Base-by-base conservation (phyloP, 2,113 vertebrate genomes). In the Alosa alosa region DNA sequence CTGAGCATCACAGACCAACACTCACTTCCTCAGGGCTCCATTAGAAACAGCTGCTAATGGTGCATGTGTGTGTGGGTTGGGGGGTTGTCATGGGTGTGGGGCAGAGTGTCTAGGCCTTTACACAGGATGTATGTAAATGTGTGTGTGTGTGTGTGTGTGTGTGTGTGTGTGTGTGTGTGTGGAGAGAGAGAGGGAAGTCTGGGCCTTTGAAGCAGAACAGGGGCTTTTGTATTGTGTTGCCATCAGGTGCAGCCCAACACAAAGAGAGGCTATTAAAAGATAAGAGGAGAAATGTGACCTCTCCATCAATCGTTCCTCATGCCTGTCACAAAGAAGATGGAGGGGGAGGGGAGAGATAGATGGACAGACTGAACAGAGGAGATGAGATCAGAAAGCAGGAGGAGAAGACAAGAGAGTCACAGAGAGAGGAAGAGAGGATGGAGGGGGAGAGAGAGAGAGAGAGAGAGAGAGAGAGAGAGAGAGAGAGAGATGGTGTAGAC, bases 211-310 rank as follows among this genome's bases (percentile, higher is more conserved):
- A 93, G 85, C 84, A 52, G 86, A 82, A 86, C 36, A 22, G 36
- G 11, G 86, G 82, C 90, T n/a, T 64, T 11, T 90, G 91, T 90
- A 90, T 91, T 93, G 93, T 94, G 90, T 93, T 91, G 50, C 89
- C 92, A 91, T 94, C 92, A 94, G 93, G 92, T 92, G 92, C 86
- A 89, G 89, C 82, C 88, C n/a, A 84, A 93, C 93, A 95, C 93
- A 93, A 94, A 94, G 92, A 90, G 89, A 87, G 91, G 86, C 93
- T 94, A 95, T 94, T 95, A 94, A 94, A 94, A 94, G 93, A 95
- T 94, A 94, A 94, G 93, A 91, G 91, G 90, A 87, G 91, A 94
- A 94, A 95, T 86, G 88, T 92, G 90, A 94, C 91, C 87, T 87
- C 89, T 90, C 90, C 87, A 92, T 94, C 92, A 93, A 93, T 94